Base-by-base conservation (phyloP, 2,113 vertebrate species). In the Noturus placidus region DNA sequence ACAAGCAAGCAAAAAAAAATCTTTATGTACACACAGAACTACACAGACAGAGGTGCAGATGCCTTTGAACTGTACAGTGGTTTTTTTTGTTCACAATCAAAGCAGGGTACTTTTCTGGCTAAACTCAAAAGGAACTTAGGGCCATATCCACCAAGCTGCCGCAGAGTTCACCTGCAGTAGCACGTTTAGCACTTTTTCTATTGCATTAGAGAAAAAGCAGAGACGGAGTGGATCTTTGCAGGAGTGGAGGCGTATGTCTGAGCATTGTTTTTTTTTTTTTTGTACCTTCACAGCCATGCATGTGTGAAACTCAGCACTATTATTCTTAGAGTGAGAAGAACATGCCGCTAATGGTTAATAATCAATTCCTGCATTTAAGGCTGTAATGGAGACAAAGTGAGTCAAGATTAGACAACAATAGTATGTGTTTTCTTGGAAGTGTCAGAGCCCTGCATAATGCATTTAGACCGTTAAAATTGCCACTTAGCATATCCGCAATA, bases 51-150 rank as follows among this genome's bases (percentile, higher is more conserved):
- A 82, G 91, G 90, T 93, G 87, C 90, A 93, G 92, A 92, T 87
- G 91, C 92, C 92, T 95, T 95, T 93, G 92, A 95, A 92, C 92
- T 92, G 56, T 93, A 89, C 86, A 92, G 87, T 89, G 90, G n/a
- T n/a, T n/a, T 94, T 93, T 94, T 94, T 84, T 84, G 94, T 91
- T 93, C 92, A 91, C 89, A 91, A 93, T 93, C 88, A 94, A 92
- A 94, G 93, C 95, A 96, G 95, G 94, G 95, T 94, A 93, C 91
- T 94, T 94, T 92, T 95, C 89, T 95, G 94, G 93, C 82, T 84
- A 91, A 89, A 92, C 90, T 90, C 88, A 92, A 89, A 93, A 95
- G 95, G 95, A 96, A 95, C 94, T 91, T 92, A 94, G 95, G 95
- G 94, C 95, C 95, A 96, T 96, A 95, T 93, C 82, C 92, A 92